These are phyloP conservation scores for Anoncus sp. DNA, from an alignment of 2,888 invertebrate genomes.

Conservation along the genomic window DNA sequence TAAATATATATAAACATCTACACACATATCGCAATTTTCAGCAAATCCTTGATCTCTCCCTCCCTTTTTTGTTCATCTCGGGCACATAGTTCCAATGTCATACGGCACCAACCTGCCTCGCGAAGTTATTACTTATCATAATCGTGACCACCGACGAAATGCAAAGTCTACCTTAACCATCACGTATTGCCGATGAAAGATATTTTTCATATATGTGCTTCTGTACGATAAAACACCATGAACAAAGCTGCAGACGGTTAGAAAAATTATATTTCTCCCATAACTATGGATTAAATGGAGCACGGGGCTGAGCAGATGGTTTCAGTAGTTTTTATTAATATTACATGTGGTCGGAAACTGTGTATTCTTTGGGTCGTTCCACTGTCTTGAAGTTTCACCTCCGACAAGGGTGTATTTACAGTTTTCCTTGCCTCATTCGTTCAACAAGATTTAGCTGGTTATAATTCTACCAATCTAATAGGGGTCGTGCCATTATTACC, in stretches of 20 bases:
- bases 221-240: background rate
- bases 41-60: slow-evolving; percentile 24
- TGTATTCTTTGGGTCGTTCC: background rate
- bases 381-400: background rate
- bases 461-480: background rate
- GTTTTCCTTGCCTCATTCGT: background rate
- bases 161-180: slow-evolving; percentile 79
- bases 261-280: background rate
- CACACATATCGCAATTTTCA: slow-evolving; percentile 36
- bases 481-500: background rate
- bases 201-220: slow-evolving; percentile 2
- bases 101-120: slow-evolving; percentile 35
- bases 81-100: slow-evolving; percentile 71
- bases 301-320: background rate
- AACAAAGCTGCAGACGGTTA: slow-evolving; percentile 3
- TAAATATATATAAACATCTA: background rate
- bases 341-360: slow-evolving; percentile 2
- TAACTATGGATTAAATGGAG: slow-evolving; percentile 7
- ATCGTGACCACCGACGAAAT: slow-evolving; percentile 58
- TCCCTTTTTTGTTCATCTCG: slow-evolving; percentile 2
- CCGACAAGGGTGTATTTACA: background rate
- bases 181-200: slow-evolving; percentile 58
- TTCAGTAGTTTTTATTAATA: slow-evolving; percentile 27
- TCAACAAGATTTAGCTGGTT: slow-evolving; percentile 12
- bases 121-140: slow-evolving; percentile 50